phyloP scores from a whole-genome alignment of 2,113 vertebrate species.

The Muscicapa adusta region DNA sequence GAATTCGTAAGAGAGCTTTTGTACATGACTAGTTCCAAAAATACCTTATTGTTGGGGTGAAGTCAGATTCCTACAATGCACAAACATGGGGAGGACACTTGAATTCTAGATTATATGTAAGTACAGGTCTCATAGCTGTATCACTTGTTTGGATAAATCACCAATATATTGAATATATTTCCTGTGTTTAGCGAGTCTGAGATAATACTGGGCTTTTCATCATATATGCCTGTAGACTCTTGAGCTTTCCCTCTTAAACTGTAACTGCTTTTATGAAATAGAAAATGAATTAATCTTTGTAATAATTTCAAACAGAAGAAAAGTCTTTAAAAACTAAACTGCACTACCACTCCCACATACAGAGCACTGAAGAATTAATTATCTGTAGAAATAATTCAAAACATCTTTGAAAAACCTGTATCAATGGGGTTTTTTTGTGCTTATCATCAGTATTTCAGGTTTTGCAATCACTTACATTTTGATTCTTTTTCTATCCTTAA shows the following conservation, averaged over 20 bases:
- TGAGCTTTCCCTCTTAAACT: neutral
- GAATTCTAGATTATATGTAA: neutral
- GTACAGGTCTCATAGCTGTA: neutral
- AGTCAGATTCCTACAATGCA: neutral
- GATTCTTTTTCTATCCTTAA: neutral
- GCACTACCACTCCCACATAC: neutral
- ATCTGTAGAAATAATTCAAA: neutral
- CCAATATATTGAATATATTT: neutral
- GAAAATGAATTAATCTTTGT: neutral
- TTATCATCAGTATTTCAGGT: neutral
- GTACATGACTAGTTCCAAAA: neutral
- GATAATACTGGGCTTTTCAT: neutral
- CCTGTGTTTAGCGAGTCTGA: neutral
- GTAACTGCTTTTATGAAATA: neutral
- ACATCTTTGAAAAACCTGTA: neutral
- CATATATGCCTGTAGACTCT: neutral
- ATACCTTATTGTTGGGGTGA: neutral
- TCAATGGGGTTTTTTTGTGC: neutral
- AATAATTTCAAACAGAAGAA: neutral
- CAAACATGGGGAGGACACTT: accelerated
- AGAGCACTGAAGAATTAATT: neutral
- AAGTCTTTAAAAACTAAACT: neutral
- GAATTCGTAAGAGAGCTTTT: neutral
- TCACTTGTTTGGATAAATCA: neutral
- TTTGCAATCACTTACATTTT: neutral